A percentile compares a stretch with the other conserved stretches of the same genome.
Conservation (phyloP, 2,888 invertebrate genomes). For the Pardosa pseudoannulata region DNA sequence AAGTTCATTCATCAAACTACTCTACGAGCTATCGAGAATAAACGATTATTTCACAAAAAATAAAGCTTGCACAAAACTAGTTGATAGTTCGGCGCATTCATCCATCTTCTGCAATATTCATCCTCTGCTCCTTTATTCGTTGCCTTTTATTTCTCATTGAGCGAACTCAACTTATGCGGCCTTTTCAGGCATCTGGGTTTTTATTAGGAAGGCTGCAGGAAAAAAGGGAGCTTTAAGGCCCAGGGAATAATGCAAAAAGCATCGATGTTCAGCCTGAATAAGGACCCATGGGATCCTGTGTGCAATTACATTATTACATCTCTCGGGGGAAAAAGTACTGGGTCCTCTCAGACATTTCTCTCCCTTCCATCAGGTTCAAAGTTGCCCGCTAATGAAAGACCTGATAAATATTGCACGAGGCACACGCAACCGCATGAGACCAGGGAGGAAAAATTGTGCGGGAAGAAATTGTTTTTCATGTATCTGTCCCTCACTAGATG, state of each 20-base stretch:
- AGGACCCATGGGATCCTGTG: background rate
- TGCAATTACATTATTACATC: conserved; percentile 10
- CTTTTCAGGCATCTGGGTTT: background rate
- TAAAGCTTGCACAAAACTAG: no score
- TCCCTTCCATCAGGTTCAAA: background rate
- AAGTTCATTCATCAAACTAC: no score
- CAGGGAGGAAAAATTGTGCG: background rate
- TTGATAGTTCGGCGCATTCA: background rate
- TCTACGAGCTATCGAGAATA: no score
- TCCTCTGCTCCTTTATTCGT: background rate
- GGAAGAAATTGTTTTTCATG: background rate
- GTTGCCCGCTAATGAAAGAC: conserved; percentile 43
- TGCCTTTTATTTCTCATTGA: background rate
- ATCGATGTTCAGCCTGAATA: background rate
- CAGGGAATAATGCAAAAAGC: background rate
- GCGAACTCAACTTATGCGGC: background rate
- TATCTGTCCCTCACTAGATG: no score
- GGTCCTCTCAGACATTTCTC: background rate
- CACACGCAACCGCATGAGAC: conserved; percentile 8
- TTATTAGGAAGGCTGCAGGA: background rate
- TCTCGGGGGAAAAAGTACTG: background rate
- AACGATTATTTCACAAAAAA: no score
- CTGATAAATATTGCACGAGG: conserved; percentile 60
- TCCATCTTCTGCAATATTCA: background rate
- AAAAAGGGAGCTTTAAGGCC: background rate